Conservation (phyloP, 2,888 invertebrate species). For the Gonocerus acuteangulatus region DNA sequence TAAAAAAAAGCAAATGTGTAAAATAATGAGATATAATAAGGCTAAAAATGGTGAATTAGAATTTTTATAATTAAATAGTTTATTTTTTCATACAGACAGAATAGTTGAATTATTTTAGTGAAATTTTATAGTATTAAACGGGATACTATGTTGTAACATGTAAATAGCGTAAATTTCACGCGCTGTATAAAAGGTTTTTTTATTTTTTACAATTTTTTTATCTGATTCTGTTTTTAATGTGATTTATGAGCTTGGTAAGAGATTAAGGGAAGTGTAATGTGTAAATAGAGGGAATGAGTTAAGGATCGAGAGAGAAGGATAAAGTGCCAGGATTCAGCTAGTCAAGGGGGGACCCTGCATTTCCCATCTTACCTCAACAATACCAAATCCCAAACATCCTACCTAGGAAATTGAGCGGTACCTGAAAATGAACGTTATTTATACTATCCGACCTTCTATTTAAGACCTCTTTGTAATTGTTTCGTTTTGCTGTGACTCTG, state of each 20-base stretch:
- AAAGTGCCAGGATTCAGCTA: conserved; percentile 21
- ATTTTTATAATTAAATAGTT: conserved; percentile 29
- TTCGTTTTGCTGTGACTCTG: neutral
- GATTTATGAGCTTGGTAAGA: conserved; percentile 25
- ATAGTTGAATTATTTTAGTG: conserved; percentile 35
- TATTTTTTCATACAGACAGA: conserved; percentile 33
- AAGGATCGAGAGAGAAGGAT: neutral
- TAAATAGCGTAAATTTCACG: conserved; percentile 30
- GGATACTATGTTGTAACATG: conserved; percentile 26
- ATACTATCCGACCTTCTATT: conserved; percentile 3
- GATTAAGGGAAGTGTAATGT: conserved; percentile 21
- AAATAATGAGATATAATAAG: conserved; percentile 15
- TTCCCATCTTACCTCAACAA: conserved; percentile 20
- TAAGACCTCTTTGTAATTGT: no score
- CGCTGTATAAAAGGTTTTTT: conserved; percentile 8
- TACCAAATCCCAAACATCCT: conserved; percentile 18
- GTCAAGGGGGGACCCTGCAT: conserved; percentile 21
- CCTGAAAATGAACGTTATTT: conserved; percentile 20
- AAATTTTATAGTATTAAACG: conserved; percentile 32
- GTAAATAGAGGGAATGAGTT: conserved; percentile 16
- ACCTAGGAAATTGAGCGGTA: conserved; percentile 21
- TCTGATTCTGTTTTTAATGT: conserved; percentile 23
- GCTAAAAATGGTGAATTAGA: conserved; percentile 25
- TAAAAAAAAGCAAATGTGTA: conserved; percentile 6
- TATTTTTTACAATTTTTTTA: conserved; percentile 4